These are phyloP conservation scores for Chymomyza costata DNA, from an alignment of 1,140 invertebrate genomes.

Conservation along the genomic window DNA sequence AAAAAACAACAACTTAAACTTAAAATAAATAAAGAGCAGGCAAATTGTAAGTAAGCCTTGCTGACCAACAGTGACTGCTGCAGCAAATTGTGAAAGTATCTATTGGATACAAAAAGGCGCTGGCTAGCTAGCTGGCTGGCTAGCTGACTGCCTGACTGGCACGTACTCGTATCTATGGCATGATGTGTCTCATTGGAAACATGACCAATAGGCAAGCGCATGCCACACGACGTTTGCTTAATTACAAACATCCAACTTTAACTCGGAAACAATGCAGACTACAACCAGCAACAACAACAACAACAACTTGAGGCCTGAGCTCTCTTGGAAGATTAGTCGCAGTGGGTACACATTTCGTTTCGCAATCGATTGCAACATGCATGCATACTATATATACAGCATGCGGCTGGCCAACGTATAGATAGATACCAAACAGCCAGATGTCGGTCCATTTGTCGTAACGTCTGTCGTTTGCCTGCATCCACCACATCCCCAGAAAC, in stretches of 20 bases:
- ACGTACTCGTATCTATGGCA: background rate
- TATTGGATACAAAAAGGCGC: slow-evolving; percentile 32
- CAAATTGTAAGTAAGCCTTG: background rate
- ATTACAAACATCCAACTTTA: slow-evolving; percentile 54
- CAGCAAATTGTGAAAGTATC: slow-evolving; percentile 69
- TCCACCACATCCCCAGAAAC: slow-evolving; percentile 51
- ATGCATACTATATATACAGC: slow-evolving; percentile 4
- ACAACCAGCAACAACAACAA: slow-evolving; percentile 21
- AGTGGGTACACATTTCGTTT: slow-evolving; percentile 73
- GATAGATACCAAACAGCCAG: background rate
- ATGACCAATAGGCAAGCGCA: slow-evolving; percentile 29
- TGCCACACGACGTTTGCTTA: slow-evolving; percentile 72
- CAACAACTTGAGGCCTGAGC: slow-evolving; percentile 14
- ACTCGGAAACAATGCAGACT: slow-evolving; percentile 42
- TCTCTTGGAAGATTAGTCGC: slow-evolving; percentile 65
- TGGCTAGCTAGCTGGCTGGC: slow-evolving; percentile 1
- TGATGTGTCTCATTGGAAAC: background rate
- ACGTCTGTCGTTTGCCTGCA: too few species aligned
- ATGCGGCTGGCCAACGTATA: background rate
- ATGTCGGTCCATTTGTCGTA: too few species aligned
- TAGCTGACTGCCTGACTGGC: background rate
- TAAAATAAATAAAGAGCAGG: background rate
- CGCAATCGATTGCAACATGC: slow-evolving; percentile 73
- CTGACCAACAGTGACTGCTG: slow-evolving; percentile 64
- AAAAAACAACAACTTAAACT: background rate